A percentile compares a stretch with the other conserved stretches of the same genome.
Evolutionary conservation across 2,113 vertebrate species (phyloP).

Genomic region (Hiodon tergisus): DNA sequence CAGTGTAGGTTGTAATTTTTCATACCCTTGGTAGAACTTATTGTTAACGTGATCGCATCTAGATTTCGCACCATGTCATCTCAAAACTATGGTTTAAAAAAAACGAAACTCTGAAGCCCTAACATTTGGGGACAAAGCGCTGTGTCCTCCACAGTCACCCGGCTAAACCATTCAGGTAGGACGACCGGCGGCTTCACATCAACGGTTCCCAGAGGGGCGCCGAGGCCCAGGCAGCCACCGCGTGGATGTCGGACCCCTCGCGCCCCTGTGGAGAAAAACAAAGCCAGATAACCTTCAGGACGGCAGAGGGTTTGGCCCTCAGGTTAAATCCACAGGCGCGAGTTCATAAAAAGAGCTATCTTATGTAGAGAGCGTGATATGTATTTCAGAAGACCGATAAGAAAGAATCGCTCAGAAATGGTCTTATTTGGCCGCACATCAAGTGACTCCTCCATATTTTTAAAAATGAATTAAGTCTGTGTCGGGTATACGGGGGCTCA

Average conservation of each 20-base stretch:
- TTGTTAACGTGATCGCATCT: too few species aligned
- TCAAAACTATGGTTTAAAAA: too few species aligned
- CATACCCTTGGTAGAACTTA: too few species aligned
- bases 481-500: too few species aligned
- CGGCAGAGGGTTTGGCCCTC: constrained; percentile 26
- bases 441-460: not conserved
- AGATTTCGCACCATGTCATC: too few species aligned
- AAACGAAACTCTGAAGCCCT: too few species aligned
- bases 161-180: not conserved
- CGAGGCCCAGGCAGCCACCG: constrained; percentile 8
- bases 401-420: constrained; percentile 19
- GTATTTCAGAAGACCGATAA: constrained; percentile 20
- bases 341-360: constrained; percentile 28
- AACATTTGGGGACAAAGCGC: too few species aligned
- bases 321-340: constrained; percentile 8
- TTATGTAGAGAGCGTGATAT: constrained; percentile 21
- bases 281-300: constrained; percentile 33
- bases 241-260: constrained; percentile 33
- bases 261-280: constrained; percentile 23
- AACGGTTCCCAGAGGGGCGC: constrained; percentile 24
- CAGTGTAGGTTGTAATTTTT: too few species aligned
- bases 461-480: not conserved
- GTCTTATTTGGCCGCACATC: constrained; percentile 1
- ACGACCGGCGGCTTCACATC: constrained; percentile 28
- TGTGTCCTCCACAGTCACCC: too few species aligned